Conservation (phyloP, 2,888 invertebrate genomes). For the Troides oblongomaculatus region DNA sequence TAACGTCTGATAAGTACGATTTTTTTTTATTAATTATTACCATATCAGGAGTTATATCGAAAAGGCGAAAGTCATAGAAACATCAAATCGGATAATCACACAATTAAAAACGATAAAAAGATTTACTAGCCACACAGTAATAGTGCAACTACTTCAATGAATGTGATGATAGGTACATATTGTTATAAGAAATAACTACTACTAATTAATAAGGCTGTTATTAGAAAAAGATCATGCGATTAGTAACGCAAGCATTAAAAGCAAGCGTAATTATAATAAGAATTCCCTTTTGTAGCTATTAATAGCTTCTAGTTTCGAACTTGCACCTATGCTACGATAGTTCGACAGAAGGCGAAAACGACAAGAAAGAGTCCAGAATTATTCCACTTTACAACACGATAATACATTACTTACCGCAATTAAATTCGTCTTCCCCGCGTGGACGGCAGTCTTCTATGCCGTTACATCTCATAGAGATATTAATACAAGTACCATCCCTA, state of each 20-base stretch:
- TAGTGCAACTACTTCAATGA: too few species aligned
- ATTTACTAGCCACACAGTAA: too few species aligned
- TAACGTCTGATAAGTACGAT: too few species aligned
- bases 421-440: slow-evolving; percentile 82
- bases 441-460: slow-evolving; percentile 77
- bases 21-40: too few species aligned
- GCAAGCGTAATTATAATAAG: slow-evolving; percentile 13
- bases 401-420: slow-evolving; percentile 65
- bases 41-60: too few species aligned
- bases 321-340: slow-evolving; percentile 9
- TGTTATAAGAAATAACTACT: too few species aligned
- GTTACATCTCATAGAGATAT: slow-evolving; percentile 82
- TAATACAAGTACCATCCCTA: slow-evolving; percentile 84
- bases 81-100: too few species aligned
- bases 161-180: too few species aligned
- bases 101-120: too few species aligned
- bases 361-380: slow-evolving; percentile 14
- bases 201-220: too few species aligned
- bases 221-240: slow-evolving; percentile 7
- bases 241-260: slow-evolving; percentile 26
- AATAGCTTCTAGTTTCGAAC: neutral
- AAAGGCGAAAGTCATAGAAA: too few species aligned
- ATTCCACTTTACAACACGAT: slow-evolving; percentile 4
- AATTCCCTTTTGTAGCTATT: neutral
- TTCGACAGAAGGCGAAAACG: slow-evolving; percentile 5